Conservation (phyloP, 2,888 invertebrate species). For the Chromoteleia sp. region DNA sequence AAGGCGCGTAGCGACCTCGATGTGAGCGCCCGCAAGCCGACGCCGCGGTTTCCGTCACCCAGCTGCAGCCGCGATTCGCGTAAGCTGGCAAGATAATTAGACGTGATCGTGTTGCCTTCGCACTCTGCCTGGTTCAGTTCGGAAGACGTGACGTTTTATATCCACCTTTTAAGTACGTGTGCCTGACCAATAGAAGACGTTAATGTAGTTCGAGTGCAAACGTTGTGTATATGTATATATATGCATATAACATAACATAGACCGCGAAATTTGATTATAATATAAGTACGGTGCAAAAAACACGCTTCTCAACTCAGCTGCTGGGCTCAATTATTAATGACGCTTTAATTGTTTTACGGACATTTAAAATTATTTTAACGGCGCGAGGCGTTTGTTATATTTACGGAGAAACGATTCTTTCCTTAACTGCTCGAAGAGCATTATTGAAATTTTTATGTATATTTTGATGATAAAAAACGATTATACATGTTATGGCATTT, state of each 20-base stretch:
- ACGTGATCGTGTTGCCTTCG: constrained; percentile 73
- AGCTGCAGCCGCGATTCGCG: constrained; percentile 75
- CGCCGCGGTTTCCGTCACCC: constrained; percentile 75
- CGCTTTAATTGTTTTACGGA: constrained; percentile 25
- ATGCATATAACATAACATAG: too few relatives aligned
- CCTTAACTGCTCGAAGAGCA: too few relatives aligned
- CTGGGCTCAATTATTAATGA: constrained; percentile 3
- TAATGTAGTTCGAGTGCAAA: constrained; percentile 66
- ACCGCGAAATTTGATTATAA: neutral
- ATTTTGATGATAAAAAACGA: too few relatives aligned
- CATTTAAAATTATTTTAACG: constrained; percentile 16
- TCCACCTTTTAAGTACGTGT: constrained; percentile 72
- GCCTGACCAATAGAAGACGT: constrained; percentile 70
- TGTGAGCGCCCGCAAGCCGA: constrained; percentile 76
- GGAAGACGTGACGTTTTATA: constrained; percentile 72
- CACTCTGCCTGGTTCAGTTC: constrained; percentile 80
- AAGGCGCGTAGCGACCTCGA: constrained; percentile 79
- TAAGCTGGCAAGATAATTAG: constrained; percentile 77
- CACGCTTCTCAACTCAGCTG: constrained; percentile 8
- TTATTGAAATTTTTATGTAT: too few relatives aligned
- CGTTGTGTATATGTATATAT: constrained; percentile 29
- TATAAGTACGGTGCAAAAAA: too few relatives aligned
- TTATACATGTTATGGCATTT: too few relatives aligned
- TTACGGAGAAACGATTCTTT: constrained; percentile 8
- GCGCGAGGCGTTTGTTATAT: neutral